These are phyloP conservation scores for Electrona antarctica DNA, from an alignment of 2,113 vertebrate genomes.

Conservation along the genomic window DNA sequence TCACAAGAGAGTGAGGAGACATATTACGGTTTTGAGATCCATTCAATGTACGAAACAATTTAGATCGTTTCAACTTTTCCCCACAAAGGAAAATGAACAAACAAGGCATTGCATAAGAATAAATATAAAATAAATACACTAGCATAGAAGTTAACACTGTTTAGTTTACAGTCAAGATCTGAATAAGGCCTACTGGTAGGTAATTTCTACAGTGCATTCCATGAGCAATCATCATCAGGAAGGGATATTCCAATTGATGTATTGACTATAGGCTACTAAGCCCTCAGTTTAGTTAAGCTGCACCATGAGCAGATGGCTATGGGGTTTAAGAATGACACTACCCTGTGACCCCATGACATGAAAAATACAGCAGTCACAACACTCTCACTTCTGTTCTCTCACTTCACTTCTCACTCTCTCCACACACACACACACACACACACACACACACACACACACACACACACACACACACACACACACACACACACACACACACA, in stretches of 20 bases:
- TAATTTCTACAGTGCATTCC: neutral
- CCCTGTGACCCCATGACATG: conserved; percentile 18
- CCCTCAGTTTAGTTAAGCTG: conserved; percentile 33
- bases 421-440: neutral
- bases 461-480: too few relatives aligned
- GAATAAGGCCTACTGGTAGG: conserved; percentile 2
- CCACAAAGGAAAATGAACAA: neutral
- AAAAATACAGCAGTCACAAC: conserved; percentile 9
- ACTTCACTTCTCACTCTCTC: too few relatives aligned
- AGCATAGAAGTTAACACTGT: too few relatives aligned
- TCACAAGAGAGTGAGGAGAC: too few relatives aligned
- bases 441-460: neutral
- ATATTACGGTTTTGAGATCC: too few relatives aligned
- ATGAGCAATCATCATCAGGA: conserved; percentile 26
- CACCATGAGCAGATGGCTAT: conserved; percentile 43
- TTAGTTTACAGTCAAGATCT: neutral
- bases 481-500: too few relatives aligned
- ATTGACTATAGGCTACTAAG: conserved; percentile 39
- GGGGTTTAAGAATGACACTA: conserved; percentile 23
- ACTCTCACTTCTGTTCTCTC: neutral
- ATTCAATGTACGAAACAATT: too few relatives aligned
- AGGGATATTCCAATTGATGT: conserved; percentile 44
- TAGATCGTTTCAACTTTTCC: too few relatives aligned
- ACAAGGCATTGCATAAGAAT: neutral
- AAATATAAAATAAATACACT: too few relatives aligned